A percentile compares a stretch with the other conserved stretches of the same genome.
Conservation (phyloP, 1,140 invertebrate species). For the Chironomus striatipennis region DNA sequence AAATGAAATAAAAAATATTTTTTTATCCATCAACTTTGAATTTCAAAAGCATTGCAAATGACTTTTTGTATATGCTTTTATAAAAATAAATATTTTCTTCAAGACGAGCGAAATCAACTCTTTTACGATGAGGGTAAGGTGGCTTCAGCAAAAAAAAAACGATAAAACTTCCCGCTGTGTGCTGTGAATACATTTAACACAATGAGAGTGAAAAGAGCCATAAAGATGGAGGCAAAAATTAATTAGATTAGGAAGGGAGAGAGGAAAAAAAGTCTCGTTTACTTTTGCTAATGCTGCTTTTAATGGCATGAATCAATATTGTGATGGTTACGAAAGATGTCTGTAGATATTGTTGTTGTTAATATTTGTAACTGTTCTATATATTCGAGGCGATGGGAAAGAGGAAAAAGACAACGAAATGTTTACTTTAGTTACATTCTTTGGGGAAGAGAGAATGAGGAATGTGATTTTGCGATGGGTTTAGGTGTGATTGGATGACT, state of each 20-base stretch:
- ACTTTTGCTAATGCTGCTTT: constrained; percentile 11
- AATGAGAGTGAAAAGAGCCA: constrained; percentile 1
- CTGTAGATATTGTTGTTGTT: not conserved
- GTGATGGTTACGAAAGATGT: constrained; percentile 12
- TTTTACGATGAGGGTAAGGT: not conserved
- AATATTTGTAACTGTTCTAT: constrained; percentile 5
- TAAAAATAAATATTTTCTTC: not conserved
- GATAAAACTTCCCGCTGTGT: not conserved
- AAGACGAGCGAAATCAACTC: not conserved
- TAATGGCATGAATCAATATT: constrained; percentile 9
- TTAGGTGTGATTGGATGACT: no score
- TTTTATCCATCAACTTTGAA: not conserved
- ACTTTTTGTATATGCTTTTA: not conserved
- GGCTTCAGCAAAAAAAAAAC: not conserved
- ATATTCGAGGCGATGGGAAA: not conserved
- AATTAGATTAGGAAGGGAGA: not conserved
- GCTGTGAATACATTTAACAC: not conserved
- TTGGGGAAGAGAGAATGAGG: no score
- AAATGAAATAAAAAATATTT: not conserved
- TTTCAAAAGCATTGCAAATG: constrained; percentile 7
- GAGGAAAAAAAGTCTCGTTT: not conserved
- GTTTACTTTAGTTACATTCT: no score
- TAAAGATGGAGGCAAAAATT: constrained; percentile 1
- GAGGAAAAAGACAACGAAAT: no score
- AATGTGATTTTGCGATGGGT: no score